Percentiles rank a stretch among this genome's conserved stretches.
These are phyloP conservation scores for Eidolon dupreanum DNA, from an alignment of 2,797 vertebrate species.

Conservation along the genomic window DNA sequence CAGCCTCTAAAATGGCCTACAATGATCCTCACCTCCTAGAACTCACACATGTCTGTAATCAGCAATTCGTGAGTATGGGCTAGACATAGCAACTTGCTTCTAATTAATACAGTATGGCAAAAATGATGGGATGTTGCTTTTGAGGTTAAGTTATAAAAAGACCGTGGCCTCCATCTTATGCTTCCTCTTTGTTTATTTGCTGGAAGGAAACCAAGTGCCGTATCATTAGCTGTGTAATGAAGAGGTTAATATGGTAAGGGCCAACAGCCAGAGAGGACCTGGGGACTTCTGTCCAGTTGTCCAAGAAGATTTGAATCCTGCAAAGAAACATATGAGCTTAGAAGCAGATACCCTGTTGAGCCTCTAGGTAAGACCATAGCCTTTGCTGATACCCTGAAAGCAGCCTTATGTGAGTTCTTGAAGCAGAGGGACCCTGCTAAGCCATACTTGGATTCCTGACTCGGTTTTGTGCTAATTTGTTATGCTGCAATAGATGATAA, in stretches of 20 bases:
- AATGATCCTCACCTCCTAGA: background rate
- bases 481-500: background rate
- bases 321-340: background rate
- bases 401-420: background rate
- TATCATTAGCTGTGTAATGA: background rate
- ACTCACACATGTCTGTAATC: background rate
- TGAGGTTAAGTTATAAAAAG: background rate
- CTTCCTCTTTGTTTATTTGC: background rate
- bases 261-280: background rate
- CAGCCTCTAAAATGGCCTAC: background rate
- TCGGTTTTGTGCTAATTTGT: background rate
- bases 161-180: background rate
- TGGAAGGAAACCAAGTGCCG: background rate
- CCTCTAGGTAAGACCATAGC: background rate
- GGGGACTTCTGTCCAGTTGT: background rate
- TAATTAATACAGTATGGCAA: background rate
- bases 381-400: background rate
- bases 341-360: background rate
- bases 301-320: conserved; percentile 1
- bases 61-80: background rate
- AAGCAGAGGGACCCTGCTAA: background rate
- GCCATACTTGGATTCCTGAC: background rate
- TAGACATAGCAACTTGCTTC: background rate
- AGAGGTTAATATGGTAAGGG: background rate
- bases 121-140: background rate